Evolutionary conservation across 2,797 vertebrate genomes (phyloP), one percentile per base, ranked within the genome.

Genomic region (Lacerta agilis): DNA sequence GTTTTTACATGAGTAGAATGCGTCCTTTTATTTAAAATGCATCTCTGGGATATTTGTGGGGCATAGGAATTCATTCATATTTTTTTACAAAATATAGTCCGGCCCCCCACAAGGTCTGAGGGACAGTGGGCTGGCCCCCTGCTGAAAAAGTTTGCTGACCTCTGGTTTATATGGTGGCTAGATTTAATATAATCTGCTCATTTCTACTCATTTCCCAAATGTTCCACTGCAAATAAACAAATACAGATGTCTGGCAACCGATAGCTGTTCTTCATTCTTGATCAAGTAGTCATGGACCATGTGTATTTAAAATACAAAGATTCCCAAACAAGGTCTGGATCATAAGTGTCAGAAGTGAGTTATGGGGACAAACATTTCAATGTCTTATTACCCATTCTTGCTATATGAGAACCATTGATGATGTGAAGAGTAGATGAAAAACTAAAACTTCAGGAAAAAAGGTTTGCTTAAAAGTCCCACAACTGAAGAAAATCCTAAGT

Each of bases 231-330:
- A 41, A 41, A 71, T 0, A 0, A 89, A 86, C 15, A 64, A 75
- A 90, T 79, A 41, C 89, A 89, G 0, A 3, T 91, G 81, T 82
- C 85, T 94, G 88, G 90, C 91, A 89, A 61, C 86, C 81, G n/a
- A 25, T 71, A 91, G 71, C 66, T 77, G 82, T 27, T 27, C 0
- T 41, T 9, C 41, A 38, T 2, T 0, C 29, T 79, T 89, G 49
- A 64, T 90, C 18, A 64, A 82, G 80, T 27, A 75, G 67, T 86
- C 85, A 86, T 69, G 71, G 67, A 17, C 66, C 61, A 61, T 81
- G 27, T 80, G 66, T 81, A 23, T 81, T 81, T 81, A 79, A 85
- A 91, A 83, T 87, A 71, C 89, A 90, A 90, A 88, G 83, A 92
- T 92, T 90, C 67, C 58, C 86, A 90, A 79, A 58, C 13, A 0